Evolutionary conservation across 2,888 invertebrate genomes (phyloP), one percentile per base, ranked within the genome.

Genomic region (Xiphydria camelus): DNA sequence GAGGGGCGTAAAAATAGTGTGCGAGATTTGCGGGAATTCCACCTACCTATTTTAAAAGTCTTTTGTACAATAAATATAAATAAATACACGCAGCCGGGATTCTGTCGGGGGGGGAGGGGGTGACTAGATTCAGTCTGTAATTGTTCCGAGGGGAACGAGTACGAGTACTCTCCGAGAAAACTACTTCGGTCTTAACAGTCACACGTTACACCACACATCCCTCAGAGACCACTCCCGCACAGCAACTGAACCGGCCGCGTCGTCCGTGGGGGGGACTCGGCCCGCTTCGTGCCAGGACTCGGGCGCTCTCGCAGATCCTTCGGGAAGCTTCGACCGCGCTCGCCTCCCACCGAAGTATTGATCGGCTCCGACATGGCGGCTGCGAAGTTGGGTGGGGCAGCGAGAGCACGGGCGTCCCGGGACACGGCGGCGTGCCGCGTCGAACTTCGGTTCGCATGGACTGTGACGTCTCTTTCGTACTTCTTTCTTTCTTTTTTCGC

Each of bases 291-390:
- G 64, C 62, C 59, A 56, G 64, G 64, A 51, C 52, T 68, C 65
- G 68, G 53, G 18, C 7, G 4, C 17, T 3, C 23, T 55, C 67
- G 66, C 17, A 29, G 36, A 7, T 10, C 15, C 32, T 58, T 52
- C 55, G 61, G 50, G 54, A 57, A 56, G 41, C 18, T 46, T 55
- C 67, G 65, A 61, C 71, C 7, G 63, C 46, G 66, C 64, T 68
- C 70, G 72, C 68, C 59, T 68, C 64, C 75, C 75, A 76, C 78
- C 78, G 78, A 78, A 74, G 66, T 66, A 73, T 72, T 72, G 73
- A 72, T 72, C 70, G 64, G 50, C 58, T 51, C 61, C 58, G 53
- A 61, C 57, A 64, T 65, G 64, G 62, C 60, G 51, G 64, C 52
- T 68, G 38, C 54, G 52, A 51, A 43, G 42, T 29, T 64, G 65